Conservation (phyloP, 2,113 vertebrate genomes). For the Pseudorasbora parva region DNA sequence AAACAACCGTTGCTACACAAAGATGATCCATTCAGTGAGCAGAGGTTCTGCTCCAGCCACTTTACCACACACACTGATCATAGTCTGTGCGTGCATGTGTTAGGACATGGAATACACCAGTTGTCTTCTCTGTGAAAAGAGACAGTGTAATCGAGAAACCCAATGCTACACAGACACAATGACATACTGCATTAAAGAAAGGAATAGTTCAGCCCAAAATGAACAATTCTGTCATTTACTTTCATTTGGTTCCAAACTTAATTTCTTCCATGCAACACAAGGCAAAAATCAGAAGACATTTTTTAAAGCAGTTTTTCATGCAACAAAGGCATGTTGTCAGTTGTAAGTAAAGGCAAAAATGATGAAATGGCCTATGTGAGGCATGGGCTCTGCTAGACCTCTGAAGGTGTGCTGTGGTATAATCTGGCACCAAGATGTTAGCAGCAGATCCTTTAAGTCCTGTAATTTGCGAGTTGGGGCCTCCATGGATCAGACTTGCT, state of each 20-base stretch:
- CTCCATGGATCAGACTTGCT: too few relatives aligned
- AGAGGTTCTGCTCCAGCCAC: slow-evolving; percentile 3
- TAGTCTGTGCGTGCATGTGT: background rate
- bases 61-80: background rate
- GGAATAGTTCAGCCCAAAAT: background rate
- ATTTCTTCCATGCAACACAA: background rate
- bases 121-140: slow-evolving; percentile 14
- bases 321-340: background rate
- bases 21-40: background rate
- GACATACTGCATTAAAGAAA: background rate
- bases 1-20: background rate
- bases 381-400: too few relatives aligned
- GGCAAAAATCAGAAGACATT: background rate
- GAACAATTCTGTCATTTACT: background rate
- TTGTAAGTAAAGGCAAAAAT: background rate
- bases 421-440: too few relatives aligned
- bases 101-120: background rate
- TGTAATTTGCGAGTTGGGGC: too few relatives aligned
- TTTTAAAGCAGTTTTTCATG: background rate
- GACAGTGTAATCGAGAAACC: slow-evolving; percentile 20
- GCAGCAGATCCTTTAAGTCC: too few relatives aligned
- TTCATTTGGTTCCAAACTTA: background rate
- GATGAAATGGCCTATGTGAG: background rate
- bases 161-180: slow-evolving; percentile 6
- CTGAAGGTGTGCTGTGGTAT: too few relatives aligned